Conservation (phyloP, 2,888 invertebrate species). For the Aphrophora alni region DNA sequence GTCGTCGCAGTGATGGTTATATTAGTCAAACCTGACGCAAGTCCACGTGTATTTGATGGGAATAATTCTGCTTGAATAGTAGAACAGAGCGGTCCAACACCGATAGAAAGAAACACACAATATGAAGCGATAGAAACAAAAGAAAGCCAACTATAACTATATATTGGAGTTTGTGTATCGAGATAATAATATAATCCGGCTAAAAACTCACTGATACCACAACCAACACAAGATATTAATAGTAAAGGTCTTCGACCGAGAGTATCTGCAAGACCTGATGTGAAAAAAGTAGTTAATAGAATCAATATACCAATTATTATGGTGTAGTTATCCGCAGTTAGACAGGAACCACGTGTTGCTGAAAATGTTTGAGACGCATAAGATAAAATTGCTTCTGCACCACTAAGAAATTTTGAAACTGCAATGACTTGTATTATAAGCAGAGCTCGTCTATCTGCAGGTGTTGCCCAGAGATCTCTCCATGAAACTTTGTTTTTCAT, state of each 20-base stretch:
- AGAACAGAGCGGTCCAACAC: constrained; percentile 65
- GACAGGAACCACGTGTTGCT: constrained; percentile 17
- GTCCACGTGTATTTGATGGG: constrained; percentile 67
- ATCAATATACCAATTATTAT: constrained; percentile 44
- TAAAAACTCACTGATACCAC: constrained; percentile 33
- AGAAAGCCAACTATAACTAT: constrained; percentile 58
- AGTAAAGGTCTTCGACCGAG: constrained; percentile 45
- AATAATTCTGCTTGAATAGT: constrained; percentile 69
- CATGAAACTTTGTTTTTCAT: constrained; percentile 26
- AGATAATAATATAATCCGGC: constrained; percentile 41
- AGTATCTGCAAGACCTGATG: constrained; percentile 43
- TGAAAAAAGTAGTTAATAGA: constrained; percentile 35
- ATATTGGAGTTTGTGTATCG: constrained; percentile 34
- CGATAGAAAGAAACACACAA: constrained; percentile 64
- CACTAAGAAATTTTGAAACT: constrained; percentile 45
- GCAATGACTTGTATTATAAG: constrained; percentile 44
- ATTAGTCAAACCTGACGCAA: constrained; percentile 65
- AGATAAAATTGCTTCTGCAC: constrained; percentile 44
- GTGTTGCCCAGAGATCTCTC: constrained; percentile 38
- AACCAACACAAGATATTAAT: constrained; percentile 42
- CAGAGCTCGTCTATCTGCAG: constrained; percentile 42
- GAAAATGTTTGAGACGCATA: constrained; percentile 46
- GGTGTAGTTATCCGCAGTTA: constrained; percentile 31
- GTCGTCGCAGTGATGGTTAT: constrained; percentile 64
- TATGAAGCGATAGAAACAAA: constrained; percentile 65